Evolutionary conservation across 2,797 vertebrate species (phyloP).

Genomic region (Pelobates cultripes): DNA sequence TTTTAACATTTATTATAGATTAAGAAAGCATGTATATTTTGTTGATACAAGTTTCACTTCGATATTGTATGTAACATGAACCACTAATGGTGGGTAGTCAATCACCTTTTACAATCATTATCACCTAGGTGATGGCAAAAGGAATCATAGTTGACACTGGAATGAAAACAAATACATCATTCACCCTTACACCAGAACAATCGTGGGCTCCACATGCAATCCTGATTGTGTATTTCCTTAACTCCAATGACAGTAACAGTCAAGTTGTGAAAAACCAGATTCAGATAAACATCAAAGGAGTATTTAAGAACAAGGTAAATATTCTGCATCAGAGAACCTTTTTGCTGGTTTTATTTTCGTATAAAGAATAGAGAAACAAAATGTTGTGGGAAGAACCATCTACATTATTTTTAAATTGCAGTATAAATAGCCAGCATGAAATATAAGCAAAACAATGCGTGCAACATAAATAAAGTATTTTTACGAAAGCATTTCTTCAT

Average conservation of each 20-base stretch:
- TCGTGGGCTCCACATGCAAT: constrained; percentile 33
- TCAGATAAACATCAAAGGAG: constrained; percentile 26
- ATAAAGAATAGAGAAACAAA: too few relatives aligned
- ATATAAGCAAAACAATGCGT: too few relatives aligned
- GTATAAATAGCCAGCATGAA: too few relatives aligned
- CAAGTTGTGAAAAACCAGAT: neutral
- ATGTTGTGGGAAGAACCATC: too few relatives aligned
- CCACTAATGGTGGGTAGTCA: too few relatives aligned
- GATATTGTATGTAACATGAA: neutral
- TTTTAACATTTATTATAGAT: too few relatives aligned
- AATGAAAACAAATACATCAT: constrained; percentile 26
- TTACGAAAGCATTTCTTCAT: too few relatives aligned
- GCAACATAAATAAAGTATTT: too few relatives aligned
- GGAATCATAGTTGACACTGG: constrained; percentile 16
- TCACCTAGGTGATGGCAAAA: constrained; percentile 23
- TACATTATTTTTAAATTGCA: too few relatives aligned
- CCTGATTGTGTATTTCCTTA: constrained; percentile 22
- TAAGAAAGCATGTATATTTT: too few relatives aligned
- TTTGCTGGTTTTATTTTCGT: too few relatives aligned
- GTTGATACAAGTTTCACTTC: neutral
- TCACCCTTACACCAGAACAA: constrained; percentile 25
- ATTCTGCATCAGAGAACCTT: neutral
- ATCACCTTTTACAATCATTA: too few relatives aligned
- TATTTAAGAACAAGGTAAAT: constrained; percentile 45
- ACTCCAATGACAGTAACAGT: neutral